A percentile compares a stretch with the other conserved stretches of the same genome.
Evolutionary conservation across 2,113 vertebrate genomes (phyloP).

Genomic region (Tachysurus vachellii): DNA sequence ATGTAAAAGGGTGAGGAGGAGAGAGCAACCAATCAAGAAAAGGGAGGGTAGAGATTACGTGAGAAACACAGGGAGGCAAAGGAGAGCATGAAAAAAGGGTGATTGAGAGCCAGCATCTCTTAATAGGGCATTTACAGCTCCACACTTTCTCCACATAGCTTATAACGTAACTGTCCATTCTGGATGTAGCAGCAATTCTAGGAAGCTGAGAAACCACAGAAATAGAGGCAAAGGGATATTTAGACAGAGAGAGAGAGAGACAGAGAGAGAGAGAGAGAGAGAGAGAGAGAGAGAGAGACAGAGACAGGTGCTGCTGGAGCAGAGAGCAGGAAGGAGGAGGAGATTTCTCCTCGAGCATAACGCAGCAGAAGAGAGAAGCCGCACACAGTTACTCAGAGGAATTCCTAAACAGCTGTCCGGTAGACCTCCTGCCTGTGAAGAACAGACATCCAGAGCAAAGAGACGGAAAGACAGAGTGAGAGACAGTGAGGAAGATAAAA

Average conservation of each 20-base stretch:
- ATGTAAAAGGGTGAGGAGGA: background rate
- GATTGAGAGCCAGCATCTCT: background rate
- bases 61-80: slow-evolving; percentile 17
- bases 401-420: slow-evolving; percentile 77
- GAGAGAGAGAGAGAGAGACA: slow-evolving; percentile 56
- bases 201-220: slow-evolving; percentile 31
- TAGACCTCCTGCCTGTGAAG: slow-evolving; percentile 69
- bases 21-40: slow-evolving; percentile 49
- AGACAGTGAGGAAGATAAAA: slow-evolving; percentile 32
- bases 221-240: slow-evolving; percentile 48
- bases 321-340: slow-evolving; percentile 44
- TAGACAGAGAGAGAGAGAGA: background rate
- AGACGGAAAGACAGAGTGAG: slow-evolving; percentile 17
- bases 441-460: slow-evolving; percentile 44
- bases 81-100: background rate
- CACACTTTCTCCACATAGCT: slow-evolving; percentile 1
- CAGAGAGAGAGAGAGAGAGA: background rate
- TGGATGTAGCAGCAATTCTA: slow-evolving; percentile 22
- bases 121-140: background rate
- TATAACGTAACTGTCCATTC: background rate
- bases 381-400: slow-evolving; percentile 66
- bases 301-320: slow-evolving; percentile 71
- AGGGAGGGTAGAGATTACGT: slow-evolving; percentile 39
- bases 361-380: slow-evolving; percentile 61
- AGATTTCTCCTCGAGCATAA: slow-evolving; percentile 36